Conservation (phyloP, 2,888 invertebrate species). For the Drosophila kuntzei region DNA sequence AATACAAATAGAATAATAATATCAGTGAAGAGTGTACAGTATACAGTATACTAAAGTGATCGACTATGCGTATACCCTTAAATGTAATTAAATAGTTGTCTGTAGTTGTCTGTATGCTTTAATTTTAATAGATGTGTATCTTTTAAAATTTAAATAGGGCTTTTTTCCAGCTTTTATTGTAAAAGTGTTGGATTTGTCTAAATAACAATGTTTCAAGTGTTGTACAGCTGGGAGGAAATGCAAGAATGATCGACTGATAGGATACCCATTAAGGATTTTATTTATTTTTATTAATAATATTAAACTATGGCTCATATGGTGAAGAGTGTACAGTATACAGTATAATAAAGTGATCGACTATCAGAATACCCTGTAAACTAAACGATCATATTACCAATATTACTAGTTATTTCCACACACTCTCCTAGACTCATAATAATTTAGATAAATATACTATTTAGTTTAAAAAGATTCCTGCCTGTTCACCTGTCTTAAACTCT, state of each 20-base stretch:
- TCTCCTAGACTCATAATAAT: neutral
- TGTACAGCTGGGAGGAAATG: constrained; percentile 1
- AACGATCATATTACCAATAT: no score
- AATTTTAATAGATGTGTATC: no score
- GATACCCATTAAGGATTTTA: neutral
- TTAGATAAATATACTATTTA: neutral
- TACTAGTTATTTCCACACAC: neutral
- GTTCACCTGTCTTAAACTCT: neutral
- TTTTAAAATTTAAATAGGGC: no score
- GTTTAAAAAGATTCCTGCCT: neutral
- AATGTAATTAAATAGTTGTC: no score
- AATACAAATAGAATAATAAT: no score
- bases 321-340: neutral
- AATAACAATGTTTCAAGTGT: constrained; percentile 11
- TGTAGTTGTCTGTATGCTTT: no score
- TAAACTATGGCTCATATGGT: no score
- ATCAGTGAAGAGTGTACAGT: no score
- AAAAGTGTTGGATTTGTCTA: neutral
- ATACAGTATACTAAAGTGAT: no score
- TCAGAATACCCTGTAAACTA: constrained; percentile 3
- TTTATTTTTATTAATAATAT: no score
- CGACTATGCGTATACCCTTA: neutral
- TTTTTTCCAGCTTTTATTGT: no score
- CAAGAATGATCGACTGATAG: neutral
- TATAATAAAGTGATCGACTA: neutral